A percentile compares a stretch with the other conserved stretches of the same genome.
These are phyloP conservation scores for Callosobruchus maculatus DNA, from an alignment of 2,888 invertebrate species.

Conservation along the genomic window DNA sequence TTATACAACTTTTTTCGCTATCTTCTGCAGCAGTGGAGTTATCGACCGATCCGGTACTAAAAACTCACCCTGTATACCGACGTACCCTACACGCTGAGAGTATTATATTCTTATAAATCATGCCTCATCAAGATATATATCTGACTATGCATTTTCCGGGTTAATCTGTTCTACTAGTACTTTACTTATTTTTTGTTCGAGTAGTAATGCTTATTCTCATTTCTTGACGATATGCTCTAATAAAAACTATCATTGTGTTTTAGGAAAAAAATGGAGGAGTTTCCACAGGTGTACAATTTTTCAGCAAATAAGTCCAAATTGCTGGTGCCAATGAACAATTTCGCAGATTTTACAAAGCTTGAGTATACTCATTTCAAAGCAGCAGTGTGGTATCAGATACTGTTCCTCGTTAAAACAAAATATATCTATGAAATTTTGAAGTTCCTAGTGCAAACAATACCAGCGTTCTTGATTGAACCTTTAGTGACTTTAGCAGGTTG, in stretches of 20 bases:
- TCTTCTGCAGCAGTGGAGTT: no score
- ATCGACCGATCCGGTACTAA: no score
- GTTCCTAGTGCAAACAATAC: conserved; percentile 25
- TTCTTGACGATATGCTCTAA: no score
- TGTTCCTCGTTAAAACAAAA: conserved; percentile 23
- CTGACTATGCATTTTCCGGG: no score
- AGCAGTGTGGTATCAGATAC: conserved; percentile 29
- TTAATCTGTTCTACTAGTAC: no score
- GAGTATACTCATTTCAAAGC: conserved; percentile 26
- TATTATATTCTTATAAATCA: no score
- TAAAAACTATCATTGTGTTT: neutral
- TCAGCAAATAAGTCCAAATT: conserved; percentile 27
- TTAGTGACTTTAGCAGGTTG: conserved; percentile 20
- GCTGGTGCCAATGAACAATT: conserved; percentile 23
- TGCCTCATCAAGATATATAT: no score
- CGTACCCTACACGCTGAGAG: no score
- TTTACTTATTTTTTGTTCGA: no score
- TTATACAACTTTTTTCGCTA: no score
- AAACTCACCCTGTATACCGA: no score
- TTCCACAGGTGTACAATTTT: conserved; percentile 26
- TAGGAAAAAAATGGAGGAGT: neutral
- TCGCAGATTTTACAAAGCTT: conserved; percentile 14
- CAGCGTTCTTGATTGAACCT: conserved; percentile 25
- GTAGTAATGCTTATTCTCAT: no score
- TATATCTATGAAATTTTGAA: conserved; percentile 15